A percentile compares a stretch with the other conserved stretches of the same genome.
phyloP scores from a whole-genome alignment of 2,797 vertebrate species.

The Darevskia mixta region DNA sequence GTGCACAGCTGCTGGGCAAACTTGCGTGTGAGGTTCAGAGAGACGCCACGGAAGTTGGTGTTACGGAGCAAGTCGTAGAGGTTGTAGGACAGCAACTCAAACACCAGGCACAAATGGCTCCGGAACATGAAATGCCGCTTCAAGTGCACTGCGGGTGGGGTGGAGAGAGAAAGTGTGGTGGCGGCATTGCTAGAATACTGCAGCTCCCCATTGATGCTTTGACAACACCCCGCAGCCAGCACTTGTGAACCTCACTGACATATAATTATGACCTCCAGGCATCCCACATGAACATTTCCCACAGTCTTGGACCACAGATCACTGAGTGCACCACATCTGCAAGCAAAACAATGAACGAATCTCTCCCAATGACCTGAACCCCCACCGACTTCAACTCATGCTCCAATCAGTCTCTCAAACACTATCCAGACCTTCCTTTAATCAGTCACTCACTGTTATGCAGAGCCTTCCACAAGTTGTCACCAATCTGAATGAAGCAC shows the following conservation, averaged over 20 bases:
- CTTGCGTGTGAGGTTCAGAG: constrained; percentile 92
- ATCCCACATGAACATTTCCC: not conserved
- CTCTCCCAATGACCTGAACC: not conserved
- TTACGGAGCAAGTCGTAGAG: constrained; percentile 93
- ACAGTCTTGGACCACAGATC: not conserved
- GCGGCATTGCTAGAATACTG: not conserved
- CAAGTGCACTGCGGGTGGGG: constrained; percentile 84
- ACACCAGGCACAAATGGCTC: constrained; percentile 95
- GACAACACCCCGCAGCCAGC: not conserved
- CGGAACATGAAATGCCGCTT: constrained; percentile 98
- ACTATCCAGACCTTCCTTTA: not conserved
- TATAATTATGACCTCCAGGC: not conserved
- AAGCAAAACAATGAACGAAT: no score
- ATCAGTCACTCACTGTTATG: not conserved
- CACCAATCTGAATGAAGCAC: not conserved
- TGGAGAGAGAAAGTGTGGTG: no score
- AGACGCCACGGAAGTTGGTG: constrained; percentile 94
- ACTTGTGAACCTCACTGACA: not conserved
- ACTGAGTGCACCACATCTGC: not conserved
- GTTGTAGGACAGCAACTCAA: constrained; percentile 95
- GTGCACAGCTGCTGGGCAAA: constrained; percentile 95
- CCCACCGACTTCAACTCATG: not conserved
- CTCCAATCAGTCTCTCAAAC: not conserved
- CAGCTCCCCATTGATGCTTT: not conserved
- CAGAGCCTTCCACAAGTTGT: not conserved